Percentiles rank a stretch among this genome's conserved stretches.
Conservation (phyloP, 2,888 invertebrate species). For the Chorisops tibialis region DNA sequence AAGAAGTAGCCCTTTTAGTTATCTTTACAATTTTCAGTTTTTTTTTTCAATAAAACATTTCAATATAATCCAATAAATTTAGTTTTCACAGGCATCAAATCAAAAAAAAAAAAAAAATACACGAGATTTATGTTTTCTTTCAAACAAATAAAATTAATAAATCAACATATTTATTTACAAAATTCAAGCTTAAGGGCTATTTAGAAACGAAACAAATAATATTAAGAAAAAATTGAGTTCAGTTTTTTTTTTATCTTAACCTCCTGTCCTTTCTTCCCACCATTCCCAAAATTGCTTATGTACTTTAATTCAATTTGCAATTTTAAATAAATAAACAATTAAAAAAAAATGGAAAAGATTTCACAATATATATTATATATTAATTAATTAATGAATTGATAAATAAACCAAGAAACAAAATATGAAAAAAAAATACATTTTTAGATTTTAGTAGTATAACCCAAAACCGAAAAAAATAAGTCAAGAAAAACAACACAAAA, state of each 20-base stretch:
- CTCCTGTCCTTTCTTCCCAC: background rate
- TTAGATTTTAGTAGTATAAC: constrained; percentile 28
- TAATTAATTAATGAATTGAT: constrained; percentile 27
- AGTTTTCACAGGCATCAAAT: background rate
- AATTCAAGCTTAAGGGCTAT: no score
- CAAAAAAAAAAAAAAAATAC: background rate
- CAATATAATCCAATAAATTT: constrained; percentile 30
- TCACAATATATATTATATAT: constrained; percentile 18
- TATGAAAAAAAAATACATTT: constrained; percentile 27
- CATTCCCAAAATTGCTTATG: constrained; percentile 3
- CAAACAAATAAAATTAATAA: background rate
- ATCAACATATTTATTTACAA: background rate
- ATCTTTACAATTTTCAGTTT: no score
- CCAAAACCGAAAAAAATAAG: constrained; percentile 30
- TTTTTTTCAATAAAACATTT: constrained; percentile 16
- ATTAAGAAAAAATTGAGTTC: constrained; percentile 21
- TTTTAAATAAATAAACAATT: constrained; percentile 31
- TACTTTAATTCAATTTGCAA: constrained; percentile 22
- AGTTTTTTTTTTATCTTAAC: constrained; percentile 13
- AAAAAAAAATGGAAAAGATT: constrained; percentile 32
- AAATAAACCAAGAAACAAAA: constrained; percentile 32
- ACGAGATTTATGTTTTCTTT: background rate
- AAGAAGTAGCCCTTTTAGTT: no score
- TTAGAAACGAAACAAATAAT: constrained; percentile 7
- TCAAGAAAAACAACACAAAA: constrained; percentile 45